Percentiles rank a stretch among this genome's conserved stretches.
Evolutionary conservation across 2,888 invertebrate genomes (phyloP).

Genomic region (Tridacna gigas): DNA sequence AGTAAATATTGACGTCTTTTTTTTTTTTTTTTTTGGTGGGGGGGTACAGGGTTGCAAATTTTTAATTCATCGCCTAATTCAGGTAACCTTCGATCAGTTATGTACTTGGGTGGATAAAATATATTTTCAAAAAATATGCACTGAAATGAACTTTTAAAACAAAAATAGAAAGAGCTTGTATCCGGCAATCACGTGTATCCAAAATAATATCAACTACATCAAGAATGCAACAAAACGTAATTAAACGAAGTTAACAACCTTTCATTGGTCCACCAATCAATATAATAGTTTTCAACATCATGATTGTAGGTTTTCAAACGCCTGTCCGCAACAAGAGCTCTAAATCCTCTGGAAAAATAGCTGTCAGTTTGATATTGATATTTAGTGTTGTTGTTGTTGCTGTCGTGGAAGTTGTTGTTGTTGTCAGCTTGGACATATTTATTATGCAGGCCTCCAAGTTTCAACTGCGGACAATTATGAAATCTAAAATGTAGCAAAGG

Average conservation of each 20-base stretch:
- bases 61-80: too few species aligned
- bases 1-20: too few species aligned
- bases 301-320: constrained; percentile 7
- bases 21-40: too few species aligned
- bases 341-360: neutral
- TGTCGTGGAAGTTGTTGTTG: neutral
- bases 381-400: constrained; percentile 24
- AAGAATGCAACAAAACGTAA: neutral
- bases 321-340: neutral
- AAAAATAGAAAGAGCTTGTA: too few species aligned
- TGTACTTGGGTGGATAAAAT: too few species aligned
- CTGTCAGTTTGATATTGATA: neutral
- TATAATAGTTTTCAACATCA: constrained; percentile 90
- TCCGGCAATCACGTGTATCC: neutral
- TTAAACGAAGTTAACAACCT: constrained; percentile 87
- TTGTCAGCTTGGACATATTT: neutral
- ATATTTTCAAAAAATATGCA: too few species aligned
- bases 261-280: constrained; percentile 97
- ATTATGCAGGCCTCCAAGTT: neutral
- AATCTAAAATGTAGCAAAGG: neutral
- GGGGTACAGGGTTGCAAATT: too few species aligned
- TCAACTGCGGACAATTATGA: neutral
- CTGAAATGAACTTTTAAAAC: too few species aligned
- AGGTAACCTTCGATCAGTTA: too few species aligned
- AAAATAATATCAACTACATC: neutral